phyloP scores from a whole-genome alignment of 2,797 vertebrate species.

The Nasua narica region DNA sequence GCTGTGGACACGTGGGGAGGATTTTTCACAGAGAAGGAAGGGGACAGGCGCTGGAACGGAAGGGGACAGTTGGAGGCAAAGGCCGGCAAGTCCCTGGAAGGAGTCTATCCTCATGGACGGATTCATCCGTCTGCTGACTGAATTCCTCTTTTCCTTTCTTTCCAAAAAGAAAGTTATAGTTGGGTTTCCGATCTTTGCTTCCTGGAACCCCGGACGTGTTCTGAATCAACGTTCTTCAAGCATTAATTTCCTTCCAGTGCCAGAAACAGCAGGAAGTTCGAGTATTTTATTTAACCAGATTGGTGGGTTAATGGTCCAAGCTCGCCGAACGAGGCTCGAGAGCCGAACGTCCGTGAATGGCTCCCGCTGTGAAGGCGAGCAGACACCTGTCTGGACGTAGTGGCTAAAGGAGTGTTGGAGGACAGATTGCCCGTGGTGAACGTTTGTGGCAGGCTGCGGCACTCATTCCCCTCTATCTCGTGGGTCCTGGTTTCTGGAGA shows the following conservation, averaged over 20 bases:
- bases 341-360: neutral
- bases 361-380: neutral
- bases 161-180: neutral
- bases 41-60: neutral
- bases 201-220: neutral
- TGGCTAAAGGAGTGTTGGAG: neutral
- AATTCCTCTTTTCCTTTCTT: neutral
- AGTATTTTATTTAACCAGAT: slow-evolving; percentile 38
- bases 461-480: neutral
- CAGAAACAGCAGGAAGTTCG: slow-evolving; percentile 29
- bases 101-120: neutral
- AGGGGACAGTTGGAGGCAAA: neutral
- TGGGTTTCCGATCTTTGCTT: slow-evolving; percentile 48
- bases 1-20: neutral
- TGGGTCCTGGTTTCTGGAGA: neutral
- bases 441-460: neutral
- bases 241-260: slow-evolving; percentile 17
- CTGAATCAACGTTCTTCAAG: slow-evolving; percentile 30
- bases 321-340: neutral
- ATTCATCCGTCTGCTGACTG: neutral
- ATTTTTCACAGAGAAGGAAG: neutral
- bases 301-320: neutral
- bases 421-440: neutral
- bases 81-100: neutral
- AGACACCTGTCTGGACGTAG: neutral